Conservation (phyloP, 2,113 vertebrate species). For the Ia io region DNA sequence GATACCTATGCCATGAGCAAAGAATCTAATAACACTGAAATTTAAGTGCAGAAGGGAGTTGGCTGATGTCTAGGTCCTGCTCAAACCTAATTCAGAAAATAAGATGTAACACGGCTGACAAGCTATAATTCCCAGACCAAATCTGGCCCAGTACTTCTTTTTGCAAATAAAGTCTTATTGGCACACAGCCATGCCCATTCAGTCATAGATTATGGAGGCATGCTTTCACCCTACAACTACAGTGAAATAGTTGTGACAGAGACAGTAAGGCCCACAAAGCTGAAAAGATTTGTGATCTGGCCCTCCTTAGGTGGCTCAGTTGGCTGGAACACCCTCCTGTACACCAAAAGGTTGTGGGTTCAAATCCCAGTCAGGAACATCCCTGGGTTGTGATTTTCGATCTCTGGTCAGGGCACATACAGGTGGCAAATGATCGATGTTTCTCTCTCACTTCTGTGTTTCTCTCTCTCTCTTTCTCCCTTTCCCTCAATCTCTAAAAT, state of each 20-base stretch:
- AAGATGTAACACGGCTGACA: not conserved
- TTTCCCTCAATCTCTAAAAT: too few species aligned
- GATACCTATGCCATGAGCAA: not conserved
- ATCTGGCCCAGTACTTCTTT: not conserved
- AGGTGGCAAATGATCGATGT: not conserved
- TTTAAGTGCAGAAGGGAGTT: not conserved
- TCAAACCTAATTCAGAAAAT: not conserved
- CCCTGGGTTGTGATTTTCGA: not conserved
- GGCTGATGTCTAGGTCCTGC: not conserved
- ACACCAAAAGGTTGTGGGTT: not conserved
- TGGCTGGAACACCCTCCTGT: not conserved
- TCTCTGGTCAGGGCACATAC: not conserved
- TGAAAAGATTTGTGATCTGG: not conserved
- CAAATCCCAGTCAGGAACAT: not conserved
- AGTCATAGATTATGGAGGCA: not conserved
- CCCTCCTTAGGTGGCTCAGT: not conserved
- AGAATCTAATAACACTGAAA: not conserved
- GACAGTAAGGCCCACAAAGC: not conserved
- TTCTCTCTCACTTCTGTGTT: not conserved
- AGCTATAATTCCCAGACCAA: not conserved
- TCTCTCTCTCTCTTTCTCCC: not conserved
- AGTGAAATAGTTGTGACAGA: not conserved
- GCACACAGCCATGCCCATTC: not conserved
- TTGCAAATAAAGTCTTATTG: not conserved
- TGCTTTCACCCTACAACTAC: not conserved